phyloP scores from a whole-genome alignment of 2,888 invertebrate genomes.

The Zaprionus obscuricornis region DNA sequence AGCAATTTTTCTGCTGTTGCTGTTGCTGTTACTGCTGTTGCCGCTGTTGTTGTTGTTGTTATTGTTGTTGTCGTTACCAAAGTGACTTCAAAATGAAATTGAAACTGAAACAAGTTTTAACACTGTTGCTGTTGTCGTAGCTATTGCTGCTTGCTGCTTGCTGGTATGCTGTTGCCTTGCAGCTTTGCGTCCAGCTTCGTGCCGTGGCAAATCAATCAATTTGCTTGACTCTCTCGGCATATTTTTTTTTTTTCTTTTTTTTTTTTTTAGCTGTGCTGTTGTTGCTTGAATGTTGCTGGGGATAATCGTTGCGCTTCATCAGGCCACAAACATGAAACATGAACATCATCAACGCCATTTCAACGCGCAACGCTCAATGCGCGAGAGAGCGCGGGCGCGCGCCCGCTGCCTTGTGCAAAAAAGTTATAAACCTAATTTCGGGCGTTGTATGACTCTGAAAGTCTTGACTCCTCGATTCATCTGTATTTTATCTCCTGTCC shows the following conservation, averaged over 20 bases:
- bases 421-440: constrained; percentile 73
- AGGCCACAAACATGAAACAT: constrained; percentile 76
- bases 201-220: constrained; percentile 81
- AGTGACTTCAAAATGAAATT: constrained; percentile 71
- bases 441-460: constrained; percentile 19
- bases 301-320: constrained; percentile 79
- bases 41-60: background rate
- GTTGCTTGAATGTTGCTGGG: constrained; percentile 50
- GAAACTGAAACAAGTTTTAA: constrained; percentile 72
- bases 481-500: no score
- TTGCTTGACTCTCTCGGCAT: constrained; percentile 63
- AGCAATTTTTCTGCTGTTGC: constrained; percentile 20
- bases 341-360: constrained; percentile 79
- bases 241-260: constrained; percentile 47
- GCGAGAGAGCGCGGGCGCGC: no score
- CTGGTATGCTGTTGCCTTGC: constrained; percentile 37
- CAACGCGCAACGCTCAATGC: no score
- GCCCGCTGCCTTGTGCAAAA: constrained; percentile 58
- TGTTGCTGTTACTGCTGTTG: no score
- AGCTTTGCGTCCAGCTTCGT: constrained; percentile 60
- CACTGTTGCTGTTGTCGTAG: constrained; percentile 13
- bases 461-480: constrained; percentile 17
- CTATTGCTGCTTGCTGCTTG: constrained; percentile 12
- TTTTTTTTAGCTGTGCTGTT: constrained; percentile 36
- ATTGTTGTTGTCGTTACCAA: constrained; percentile 38